Base-by-base conservation (phyloP, 2,113 vertebrate genomes). In the Cynocephalus volans region DNA sequence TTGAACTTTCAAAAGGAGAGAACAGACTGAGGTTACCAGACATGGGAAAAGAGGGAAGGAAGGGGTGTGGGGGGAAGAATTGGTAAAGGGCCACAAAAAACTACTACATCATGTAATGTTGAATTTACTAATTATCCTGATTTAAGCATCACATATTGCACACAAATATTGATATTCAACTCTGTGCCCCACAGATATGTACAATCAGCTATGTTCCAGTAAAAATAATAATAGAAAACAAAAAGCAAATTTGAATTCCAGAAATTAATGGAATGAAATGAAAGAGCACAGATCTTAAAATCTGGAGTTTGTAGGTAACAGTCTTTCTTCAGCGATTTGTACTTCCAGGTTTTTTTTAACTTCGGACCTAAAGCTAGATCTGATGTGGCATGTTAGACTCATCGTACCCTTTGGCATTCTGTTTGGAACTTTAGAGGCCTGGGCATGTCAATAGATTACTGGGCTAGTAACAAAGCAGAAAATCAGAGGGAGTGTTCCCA, bases 281-380 rank as follows among this genome's bases (percentile, higher is more conserved):
- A 56, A 93, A 88, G 14, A 62, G 73, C 19, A 75, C 31, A 28
- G 58, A 84, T 54, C 11, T 21, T 92, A 94, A 93, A 90, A 75
- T 50, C 6, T 81, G 28, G 45, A 92, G 17, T 56, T 96, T 54
- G 64, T 76, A 86, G 31, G 9, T 50, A 60, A 80, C 5, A 15
- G 48, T 87, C 41, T 90, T 86, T 81, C 17, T 69, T 77, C 28
- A 60, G 81, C 8, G 28, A 36, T 76, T 92, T 76, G 88, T 86
- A 52, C 41, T 92, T 48, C 72, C 26, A 23, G 15, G 21, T n/a
- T 83, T 50, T 86, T 86, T 86, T 92, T 94, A 92, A 95, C 17
- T 60, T 76, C 26, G 92, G 60, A 50, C 48, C 48, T 96, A 48
- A 77, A 70, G 45, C 81, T 92, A 80, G 31, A 69, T 77, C 62